phyloP scores from a whole-genome alignment of 2,888 invertebrate genomes.

The Nowickia ferox region DNA sequence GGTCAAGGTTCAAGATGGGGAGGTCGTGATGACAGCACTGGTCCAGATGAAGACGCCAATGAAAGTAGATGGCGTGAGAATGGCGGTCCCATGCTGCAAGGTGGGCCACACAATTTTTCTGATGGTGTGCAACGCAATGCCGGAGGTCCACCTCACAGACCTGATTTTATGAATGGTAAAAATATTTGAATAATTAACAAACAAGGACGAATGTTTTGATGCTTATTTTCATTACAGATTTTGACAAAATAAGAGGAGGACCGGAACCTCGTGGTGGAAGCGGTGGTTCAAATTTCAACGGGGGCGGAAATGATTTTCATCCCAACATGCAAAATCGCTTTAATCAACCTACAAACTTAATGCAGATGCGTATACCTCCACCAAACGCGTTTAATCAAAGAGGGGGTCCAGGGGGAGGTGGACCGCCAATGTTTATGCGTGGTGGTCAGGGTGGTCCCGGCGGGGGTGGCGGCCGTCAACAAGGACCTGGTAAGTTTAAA shows the following conservation, averaged over 20 bases:
- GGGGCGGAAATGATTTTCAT: conserved; percentile 78
- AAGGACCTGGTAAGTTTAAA: conserved; percentile 77
- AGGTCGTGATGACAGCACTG: conserved; percentile 82
- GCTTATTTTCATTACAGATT: conserved; percentile 74
- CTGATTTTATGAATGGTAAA: conserved; percentile 80
- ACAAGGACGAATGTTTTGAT: conserved; percentile 66
- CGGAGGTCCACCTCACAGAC: conserved; percentile 74
- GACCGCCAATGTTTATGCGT: conserved; percentile 74
- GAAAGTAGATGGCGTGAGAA: conserved; percentile 77
- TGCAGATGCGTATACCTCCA: conserved; percentile 82
- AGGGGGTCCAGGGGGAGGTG: conserved; percentile 77
- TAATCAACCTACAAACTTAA: conserved; percentile 81
- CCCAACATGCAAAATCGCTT: conserved; percentile 82
- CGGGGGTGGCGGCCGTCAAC: conserved; percentile 76
- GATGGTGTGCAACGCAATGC: conserved; percentile 72
- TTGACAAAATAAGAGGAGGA: conserved; percentile 77
- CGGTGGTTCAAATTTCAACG: conserved; percentile 75
- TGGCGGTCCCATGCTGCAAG: conserved; percentile 67
- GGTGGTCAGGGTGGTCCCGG: conserved; percentile 74
- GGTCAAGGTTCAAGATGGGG: conserved; percentile 77
- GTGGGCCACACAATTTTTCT: conserved; percentile 74
- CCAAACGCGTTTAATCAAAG: conserved; percentile 80
- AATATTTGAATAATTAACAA: conserved; percentile 76
- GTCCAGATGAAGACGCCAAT: conserved; percentile 82
- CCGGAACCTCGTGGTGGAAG: conserved; percentile 55